phyloP scores from a whole-genome alignment of 2,888 invertebrate genomes.

The Troilus luridus region DNA sequence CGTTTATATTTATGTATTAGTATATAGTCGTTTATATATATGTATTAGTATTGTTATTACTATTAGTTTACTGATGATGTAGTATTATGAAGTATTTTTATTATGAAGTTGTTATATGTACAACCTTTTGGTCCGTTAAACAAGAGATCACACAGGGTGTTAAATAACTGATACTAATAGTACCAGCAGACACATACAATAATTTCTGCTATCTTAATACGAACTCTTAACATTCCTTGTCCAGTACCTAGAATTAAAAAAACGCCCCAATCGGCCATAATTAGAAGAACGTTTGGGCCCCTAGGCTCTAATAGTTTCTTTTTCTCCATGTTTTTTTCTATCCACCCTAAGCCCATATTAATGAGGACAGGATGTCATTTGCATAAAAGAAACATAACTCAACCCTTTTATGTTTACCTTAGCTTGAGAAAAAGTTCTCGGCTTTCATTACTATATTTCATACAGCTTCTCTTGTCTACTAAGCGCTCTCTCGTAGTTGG shows the following conservation, averaged over 20 bases:
- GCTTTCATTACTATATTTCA: constrained; percentile 36
- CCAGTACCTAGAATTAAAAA: neutral
- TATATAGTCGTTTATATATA: too few species aligned
- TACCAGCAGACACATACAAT: too few species aligned
- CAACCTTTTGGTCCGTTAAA: too few species aligned
- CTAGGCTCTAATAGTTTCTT: neutral
- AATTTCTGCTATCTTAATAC: neutral
- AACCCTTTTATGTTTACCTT: constrained; percentile 39
- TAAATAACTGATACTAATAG: too few species aligned
- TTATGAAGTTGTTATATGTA: too few species aligned
- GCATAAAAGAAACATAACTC: constrained; percentile 35
- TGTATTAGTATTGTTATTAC: too few species aligned
- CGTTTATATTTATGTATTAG: too few species aligned
- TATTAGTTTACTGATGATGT: too few species aligned
- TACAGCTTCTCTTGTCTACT: neutral
- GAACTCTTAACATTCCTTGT: neutral
- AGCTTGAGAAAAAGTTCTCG: constrained; percentile 1
- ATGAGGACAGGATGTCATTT: constrained; percentile 31
- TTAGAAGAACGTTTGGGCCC: constrained; percentile 22
- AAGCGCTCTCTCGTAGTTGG: neutral
- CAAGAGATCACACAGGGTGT: too few species aligned
- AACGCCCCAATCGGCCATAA: neutral
- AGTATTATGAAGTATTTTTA: too few species aligned
- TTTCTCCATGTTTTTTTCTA: neutral
- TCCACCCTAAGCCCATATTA: constrained; percentile 19